phyloP scores from a whole-genome alignment of 2,113 vertebrate species.

The Podarcis cretensis region DNA sequence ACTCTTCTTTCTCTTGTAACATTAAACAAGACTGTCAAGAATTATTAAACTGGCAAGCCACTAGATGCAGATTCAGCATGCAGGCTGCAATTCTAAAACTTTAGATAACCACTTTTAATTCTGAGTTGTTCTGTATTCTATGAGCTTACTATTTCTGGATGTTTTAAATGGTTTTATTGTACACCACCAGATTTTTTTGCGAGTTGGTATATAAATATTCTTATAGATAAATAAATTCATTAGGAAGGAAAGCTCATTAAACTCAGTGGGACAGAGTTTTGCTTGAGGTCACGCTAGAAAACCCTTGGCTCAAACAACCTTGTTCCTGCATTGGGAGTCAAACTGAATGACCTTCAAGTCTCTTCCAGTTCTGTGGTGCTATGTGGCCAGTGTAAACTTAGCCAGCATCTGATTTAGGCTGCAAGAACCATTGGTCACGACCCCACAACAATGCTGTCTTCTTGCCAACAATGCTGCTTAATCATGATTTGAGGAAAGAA shows the following conservation, averaged over 20 bases:
- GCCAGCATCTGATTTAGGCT: background rate
- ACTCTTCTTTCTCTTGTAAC: background rate
- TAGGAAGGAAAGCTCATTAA: background rate
- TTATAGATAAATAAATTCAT: too few species aligned
- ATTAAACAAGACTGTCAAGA: background rate
- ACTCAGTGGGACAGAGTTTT: background rate
- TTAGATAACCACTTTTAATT: background rate
- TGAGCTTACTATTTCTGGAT: too few species aligned
- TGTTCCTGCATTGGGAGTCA: too few species aligned
- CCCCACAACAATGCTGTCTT: background rate
- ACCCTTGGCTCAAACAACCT: background rate
- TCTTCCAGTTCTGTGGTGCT: background rate
- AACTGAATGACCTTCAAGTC: background rate
- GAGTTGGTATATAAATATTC: too few species aligned
- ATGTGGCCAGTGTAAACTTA: background rate
- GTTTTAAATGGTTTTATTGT: too few species aligned
- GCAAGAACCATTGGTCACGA: too few species aligned
- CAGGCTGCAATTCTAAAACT: background rate
- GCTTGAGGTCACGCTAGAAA: background rate
- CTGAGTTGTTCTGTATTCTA: too few species aligned
- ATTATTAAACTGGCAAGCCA: background rate
- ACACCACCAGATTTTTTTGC: too few species aligned
- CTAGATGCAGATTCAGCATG: too few species aligned
- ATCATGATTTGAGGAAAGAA: background rate
- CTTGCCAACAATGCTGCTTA: background rate